Conservation (phyloP, 37 sponge, comb jelly and placozoan species). For the Geodia barretti region DNA sequence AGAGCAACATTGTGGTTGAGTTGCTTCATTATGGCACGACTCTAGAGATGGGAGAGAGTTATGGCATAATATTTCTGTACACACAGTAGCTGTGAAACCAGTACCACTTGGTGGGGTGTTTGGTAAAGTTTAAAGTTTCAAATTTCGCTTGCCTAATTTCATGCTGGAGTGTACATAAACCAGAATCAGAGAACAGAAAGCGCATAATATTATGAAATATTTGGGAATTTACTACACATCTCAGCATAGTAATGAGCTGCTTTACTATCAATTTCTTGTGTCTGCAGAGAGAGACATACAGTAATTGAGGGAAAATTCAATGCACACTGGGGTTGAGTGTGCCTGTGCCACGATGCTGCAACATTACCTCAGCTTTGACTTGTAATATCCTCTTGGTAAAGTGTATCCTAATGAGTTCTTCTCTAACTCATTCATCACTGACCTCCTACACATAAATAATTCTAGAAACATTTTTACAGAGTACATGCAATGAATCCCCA, state of each 20-base stretch:
- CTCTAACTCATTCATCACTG: slow-evolving; percentile 35
- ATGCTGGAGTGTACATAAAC: too few relatives aligned
- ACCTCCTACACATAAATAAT: slow-evolving; percentile 8
- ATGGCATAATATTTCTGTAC: not conserved
- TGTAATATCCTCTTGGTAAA: slow-evolving; percentile 69
- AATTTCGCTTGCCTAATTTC: too few relatives aligned
- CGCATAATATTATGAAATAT: not conserved
- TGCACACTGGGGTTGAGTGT: too few relatives aligned
- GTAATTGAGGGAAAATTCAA: too few relatives aligned
- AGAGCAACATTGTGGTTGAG: slow-evolving; percentile 24
- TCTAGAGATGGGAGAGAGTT: not conserved
- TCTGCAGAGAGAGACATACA: slow-evolving; percentile 41
- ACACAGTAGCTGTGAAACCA: too few relatives aligned
- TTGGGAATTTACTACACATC: slow-evolving; percentile 58
- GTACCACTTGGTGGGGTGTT: too few relatives aligned
- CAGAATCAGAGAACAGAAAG: not conserved
- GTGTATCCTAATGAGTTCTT: slow-evolving; percentile 73
- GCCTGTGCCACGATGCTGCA: not conserved
- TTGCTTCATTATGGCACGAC: slow-evolving; percentile 56
- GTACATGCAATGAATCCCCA: not conserved
- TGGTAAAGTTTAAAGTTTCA: too few relatives aligned
- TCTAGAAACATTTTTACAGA: not conserved
- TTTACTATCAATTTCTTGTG: slow-evolving; percentile 77
- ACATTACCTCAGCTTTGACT: slow-evolving; percentile 63
- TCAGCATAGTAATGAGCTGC: slow-evolving; percentile 70